Evolutionary conservation across 2,797 vertebrate genomes (phyloP).

Genomic region (Craterocephalus amniculus): DNA sequence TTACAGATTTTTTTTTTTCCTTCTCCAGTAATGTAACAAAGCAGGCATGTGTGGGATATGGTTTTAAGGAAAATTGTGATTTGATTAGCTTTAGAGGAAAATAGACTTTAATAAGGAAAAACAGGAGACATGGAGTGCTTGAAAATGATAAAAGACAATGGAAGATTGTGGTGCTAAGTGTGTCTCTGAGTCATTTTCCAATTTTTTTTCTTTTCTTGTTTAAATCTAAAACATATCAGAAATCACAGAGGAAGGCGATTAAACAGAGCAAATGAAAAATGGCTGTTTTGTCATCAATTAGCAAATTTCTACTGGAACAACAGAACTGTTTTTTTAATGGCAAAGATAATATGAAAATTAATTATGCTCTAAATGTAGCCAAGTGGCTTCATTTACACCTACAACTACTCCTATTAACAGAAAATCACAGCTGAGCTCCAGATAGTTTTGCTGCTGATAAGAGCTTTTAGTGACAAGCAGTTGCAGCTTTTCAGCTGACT

Average conservation of each 20-base stretch:
- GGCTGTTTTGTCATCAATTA: neutral
- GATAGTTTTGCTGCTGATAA: slow-evolving; percentile 17
- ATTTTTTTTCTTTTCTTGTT: neutral
- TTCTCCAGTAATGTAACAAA: neutral
- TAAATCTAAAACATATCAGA: neutral
- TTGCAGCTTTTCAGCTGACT: slow-evolving; percentile 16
- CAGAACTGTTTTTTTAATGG: slow-evolving; percentile 12
- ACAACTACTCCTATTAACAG: slow-evolving; percentile 25
- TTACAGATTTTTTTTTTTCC: neutral
- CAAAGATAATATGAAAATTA: neutral
- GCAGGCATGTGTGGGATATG: neutral
- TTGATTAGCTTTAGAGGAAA: neutral
- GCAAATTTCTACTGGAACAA: neutral
- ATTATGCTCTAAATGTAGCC: neutral
- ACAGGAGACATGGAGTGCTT: neutral
- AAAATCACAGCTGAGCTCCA: slow-evolving; percentile 5
- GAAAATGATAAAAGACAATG: neutral
- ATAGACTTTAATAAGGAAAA: neutral
- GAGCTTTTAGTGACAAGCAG: slow-evolving; percentile 38
- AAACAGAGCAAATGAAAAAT: slow-evolving; percentile 9
- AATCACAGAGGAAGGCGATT: slow-evolving; percentile 4
- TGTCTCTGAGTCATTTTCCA: neutral
- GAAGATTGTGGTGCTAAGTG: neutral
- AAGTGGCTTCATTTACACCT: neutral
- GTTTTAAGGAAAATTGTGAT: neutral